Evolutionary conservation across 1,140 invertebrate species (phyloP), one percentile per base, ranked within the genome.

Genomic region (Zaprionus gabonicus): DNA sequence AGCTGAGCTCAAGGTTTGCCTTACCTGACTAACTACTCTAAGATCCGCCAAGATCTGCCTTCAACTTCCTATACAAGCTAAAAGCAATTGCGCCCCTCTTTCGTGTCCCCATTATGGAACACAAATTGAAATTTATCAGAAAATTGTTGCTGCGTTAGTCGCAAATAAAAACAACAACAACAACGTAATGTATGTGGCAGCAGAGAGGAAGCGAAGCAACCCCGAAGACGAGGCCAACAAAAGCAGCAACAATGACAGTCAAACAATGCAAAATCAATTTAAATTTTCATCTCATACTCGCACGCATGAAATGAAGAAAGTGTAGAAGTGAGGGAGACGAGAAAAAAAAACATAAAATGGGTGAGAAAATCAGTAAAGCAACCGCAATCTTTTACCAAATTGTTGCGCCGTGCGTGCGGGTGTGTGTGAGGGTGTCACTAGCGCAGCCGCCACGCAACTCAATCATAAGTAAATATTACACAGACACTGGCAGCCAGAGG

Each of bases 201-300:
- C 31, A 1, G 20, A 31, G 44, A 23, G 36, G 4, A 17, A 25
- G 56, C 12, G 58, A 77, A 80, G 66, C 68, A 70, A 67, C 69
- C 64, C 64, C 55, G 25, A 66, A 60, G 46, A 44, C 68, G 71
- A 64, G 55, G 58, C 6, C 49, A 60, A 64, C 65, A 69, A 70
- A 65, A 71, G 60, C 81, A 85, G 84, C 79, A 90, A 85, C 81
- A 90, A 88, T 90, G 78, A 74, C 84, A 76, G 71, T 85, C 85
- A 90, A 88, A 88, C 85, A 88, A 88, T 88, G 85, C 68, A 90
- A 85, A 86, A 90, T 90, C 85, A 90, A 90, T 90, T 90, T 90
- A 85, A 85, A 90, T 90, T 88, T 90, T 82, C 81, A 90, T 88
- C 85, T 90, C 78, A 68, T 71, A 71, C 71, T 51, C 46, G 17